Evolutionary conservation across 2,888 invertebrate species (phyloP).

Genomic region (Amorpha juglandis): DNA sequence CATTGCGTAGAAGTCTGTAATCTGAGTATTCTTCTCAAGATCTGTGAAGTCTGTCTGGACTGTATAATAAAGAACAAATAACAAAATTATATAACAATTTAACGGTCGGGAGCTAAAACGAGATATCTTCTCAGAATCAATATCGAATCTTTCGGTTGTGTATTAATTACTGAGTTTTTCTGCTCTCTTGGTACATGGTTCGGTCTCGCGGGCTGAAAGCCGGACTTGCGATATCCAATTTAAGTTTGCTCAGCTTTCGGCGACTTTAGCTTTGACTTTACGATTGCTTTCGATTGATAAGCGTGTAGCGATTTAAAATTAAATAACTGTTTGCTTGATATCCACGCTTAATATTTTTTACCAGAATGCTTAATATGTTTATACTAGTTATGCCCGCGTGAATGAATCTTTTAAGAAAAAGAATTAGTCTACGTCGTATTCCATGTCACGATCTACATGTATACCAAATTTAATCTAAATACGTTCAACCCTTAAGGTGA

Average conservation of each 20-base stretch:
- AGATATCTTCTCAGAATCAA: constrained; percentile 38
- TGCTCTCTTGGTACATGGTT: constrained; percentile 40
- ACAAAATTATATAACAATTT: background rate
- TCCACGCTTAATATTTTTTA: background rate
- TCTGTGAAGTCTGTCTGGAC: no score
- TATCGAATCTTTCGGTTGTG: constrained; percentile 47
- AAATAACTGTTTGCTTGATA: background rate
- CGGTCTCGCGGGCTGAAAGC: constrained; percentile 26
- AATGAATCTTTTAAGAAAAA: no score
- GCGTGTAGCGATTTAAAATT: constrained; percentile 28
- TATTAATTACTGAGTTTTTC: constrained; percentile 57
- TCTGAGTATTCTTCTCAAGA: no score
- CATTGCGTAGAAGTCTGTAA: no score
- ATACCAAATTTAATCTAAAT: no score
- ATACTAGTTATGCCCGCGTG: no score
- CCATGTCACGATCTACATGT: no score
- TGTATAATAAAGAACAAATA: no score
- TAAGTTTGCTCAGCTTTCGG: constrained; percentile 67
- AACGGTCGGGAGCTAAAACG: background rate
- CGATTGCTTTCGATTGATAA: constrained; percentile 37
- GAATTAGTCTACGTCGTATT: no score
- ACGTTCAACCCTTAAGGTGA: no score
- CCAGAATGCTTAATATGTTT: no score
- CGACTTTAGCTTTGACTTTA: constrained; percentile 49
- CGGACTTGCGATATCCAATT: constrained; percentile 62